Evolutionary conservation across 2,888 invertebrate species (phyloP).

Genomic region (Yponomeuta sedellus): DNA sequence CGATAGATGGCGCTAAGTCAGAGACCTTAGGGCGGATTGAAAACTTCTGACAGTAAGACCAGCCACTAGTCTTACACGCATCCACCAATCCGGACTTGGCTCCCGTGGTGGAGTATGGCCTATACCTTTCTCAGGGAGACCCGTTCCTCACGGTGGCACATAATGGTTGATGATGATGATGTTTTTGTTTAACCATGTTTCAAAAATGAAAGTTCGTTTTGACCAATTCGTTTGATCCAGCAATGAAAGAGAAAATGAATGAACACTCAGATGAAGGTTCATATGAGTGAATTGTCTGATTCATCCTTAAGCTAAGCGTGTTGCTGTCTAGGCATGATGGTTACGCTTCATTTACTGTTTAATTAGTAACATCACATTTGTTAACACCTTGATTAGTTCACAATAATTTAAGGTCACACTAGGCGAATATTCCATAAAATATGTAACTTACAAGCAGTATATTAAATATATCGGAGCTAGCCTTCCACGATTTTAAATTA

Average conservation of each 20-base stretch:
- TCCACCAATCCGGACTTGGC: no score
- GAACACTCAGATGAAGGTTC: background rate
- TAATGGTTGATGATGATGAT: no score
- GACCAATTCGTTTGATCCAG: no score
- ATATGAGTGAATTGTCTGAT: background rate
- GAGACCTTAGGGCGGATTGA: no score
- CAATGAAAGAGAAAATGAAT: background rate
- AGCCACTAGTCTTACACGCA: no score
- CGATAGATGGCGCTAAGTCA: no score
- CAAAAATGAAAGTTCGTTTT: no score
- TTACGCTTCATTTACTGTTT: background rate
- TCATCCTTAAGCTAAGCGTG: background rate
- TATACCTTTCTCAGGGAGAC: no score
- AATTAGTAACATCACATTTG: constrained; percentile 13
- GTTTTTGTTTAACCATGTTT: no score
- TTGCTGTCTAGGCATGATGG: background rate
- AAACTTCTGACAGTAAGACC: no score
- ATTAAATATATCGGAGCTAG: background rate
- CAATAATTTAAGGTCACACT: constrained; percentile 15
- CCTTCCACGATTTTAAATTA: background rate
- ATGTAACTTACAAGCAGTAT: background rate
- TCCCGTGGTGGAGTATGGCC: no score
- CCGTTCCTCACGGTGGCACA: no score
- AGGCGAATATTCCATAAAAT: background rate
- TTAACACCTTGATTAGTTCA: background rate